Evolutionary conservation across 2,113 vertebrate genomes (phyloP), one percentile per base, ranked within the genome.

Genomic region (Promerops cafer): DNA sequence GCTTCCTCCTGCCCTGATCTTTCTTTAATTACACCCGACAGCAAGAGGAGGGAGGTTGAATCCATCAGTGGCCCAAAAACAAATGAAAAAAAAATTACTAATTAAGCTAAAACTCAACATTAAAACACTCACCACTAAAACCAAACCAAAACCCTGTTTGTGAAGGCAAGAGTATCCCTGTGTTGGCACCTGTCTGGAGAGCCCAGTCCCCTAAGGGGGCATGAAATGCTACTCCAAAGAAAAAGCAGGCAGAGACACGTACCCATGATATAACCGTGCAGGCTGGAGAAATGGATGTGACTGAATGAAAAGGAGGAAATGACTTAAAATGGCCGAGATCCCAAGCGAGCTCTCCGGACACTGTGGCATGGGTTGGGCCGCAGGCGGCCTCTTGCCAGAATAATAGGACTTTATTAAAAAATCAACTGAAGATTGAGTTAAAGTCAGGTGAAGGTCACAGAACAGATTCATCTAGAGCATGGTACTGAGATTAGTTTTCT

Each of bases 301-400:
- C 84, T 76, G 70, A 87, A 74, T 72, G 63, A 91, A 93, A 95
- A 96, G 93, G 87, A 96, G 94, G 87, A 95, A 94, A 94, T 89
- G 10, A 94, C 74, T 91, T 93, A 85, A 96, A 94, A 96, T 91
- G 91, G 89, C 93, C 2, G 66, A 85, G 91, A 89, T 95, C 82
- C 81, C 87, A 88, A 76, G 83, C 0, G 0, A 70, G 45, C 11
- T 85, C 81, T 85, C 53, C 0, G 24, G 86, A 91, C 89, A 78
- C 77, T 26, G 64, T 2, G 1, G 76, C 6, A 4, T 0, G 9
- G 54, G 40, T 20, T 9, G 0, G 42, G n/a, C 40, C 37, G 49
- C 87, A 69, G 60, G 22, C 24, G 3, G 7, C 39, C 42, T 54
- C 59, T 72, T 37, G 28, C 57, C 7, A 2, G 27, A 63, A 27